Evolutionary conservation across 2,888 invertebrate genomes (phyloP).

Genomic region (Thyatira batis): DNA sequence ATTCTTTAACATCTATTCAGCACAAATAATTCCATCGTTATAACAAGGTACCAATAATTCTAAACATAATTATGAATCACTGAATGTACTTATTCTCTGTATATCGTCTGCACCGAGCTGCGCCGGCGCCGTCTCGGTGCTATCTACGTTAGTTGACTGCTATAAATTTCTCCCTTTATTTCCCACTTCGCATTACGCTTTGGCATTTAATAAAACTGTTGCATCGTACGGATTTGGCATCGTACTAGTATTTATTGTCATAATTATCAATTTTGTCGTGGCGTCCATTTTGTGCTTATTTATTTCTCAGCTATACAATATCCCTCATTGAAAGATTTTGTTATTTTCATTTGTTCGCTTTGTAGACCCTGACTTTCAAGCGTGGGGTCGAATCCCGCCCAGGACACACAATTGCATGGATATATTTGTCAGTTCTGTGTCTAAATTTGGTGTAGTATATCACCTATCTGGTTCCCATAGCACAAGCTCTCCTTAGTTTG

Average conservation of each 20-base stretch:
- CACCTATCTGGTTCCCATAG: too few species aligned
- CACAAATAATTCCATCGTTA: background rate
- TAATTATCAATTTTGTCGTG: background rate
- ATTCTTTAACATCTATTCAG: background rate
- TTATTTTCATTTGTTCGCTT: too few species aligned
- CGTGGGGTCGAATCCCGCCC: too few species aligned
- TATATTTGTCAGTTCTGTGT: too few species aligned
- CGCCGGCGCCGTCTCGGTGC: constrained; percentile 28
- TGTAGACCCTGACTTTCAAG: too few species aligned
- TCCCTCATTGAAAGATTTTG: too few species aligned
- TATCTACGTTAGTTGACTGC: constrained; percentile 1
- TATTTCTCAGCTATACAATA: too few species aligned
- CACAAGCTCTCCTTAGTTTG: too few species aligned
- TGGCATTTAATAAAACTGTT: background rate
- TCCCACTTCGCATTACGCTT: background rate
- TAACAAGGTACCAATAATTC: constrained; percentile 34
- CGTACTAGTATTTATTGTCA: background rate
- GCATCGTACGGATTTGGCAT: background rate
- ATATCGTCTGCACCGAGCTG: constrained; percentile 22
- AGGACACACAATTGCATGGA: too few species aligned
- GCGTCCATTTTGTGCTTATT: background rate
- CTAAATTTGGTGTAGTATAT: too few species aligned
- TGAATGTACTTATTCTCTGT: constrained; percentile 16
- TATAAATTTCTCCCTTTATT: background rate
- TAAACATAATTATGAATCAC: constrained; percentile 53